phyloP scores from a whole-genome alignment of 2,888 invertebrate genomes.

The Spilarctia lutea region DNA sequence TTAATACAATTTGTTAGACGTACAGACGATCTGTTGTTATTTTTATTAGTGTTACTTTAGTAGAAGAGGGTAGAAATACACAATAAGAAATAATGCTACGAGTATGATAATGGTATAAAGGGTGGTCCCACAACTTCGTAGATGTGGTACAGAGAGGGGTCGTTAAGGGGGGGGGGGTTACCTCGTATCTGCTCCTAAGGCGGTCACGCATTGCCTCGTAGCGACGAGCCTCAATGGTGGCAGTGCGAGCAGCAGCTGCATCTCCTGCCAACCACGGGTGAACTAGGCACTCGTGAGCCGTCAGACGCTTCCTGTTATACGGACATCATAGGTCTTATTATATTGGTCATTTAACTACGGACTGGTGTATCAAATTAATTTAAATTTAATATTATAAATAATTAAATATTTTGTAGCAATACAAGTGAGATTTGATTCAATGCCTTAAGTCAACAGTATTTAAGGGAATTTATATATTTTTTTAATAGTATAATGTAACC shows the following conservation, averaged over 20 bases:
- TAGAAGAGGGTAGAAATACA: background rate
- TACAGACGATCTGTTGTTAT: too few relatives aligned
- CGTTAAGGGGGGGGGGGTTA: slow-evolving; percentile 26
- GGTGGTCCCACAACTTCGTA: background rate
- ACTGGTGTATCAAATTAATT: background rate
- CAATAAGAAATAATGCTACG: background rate
- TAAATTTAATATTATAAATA: too few relatives aligned
- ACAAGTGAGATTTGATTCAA: too few relatives aligned
- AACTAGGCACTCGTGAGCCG: slow-evolving; percentile 98
- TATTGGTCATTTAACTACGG: background rate
- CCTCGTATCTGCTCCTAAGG: slow-evolving; percentile 92
- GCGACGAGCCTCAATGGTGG: slow-evolving; percentile 93
- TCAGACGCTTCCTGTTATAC: slow-evolving; percentile 94
- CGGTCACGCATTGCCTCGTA: slow-evolving; percentile 96
- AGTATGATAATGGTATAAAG: background rate
- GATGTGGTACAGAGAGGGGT: too few relatives aligned
- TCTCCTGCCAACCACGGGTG: slow-evolving; percentile 98
- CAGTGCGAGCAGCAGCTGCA: slow-evolving; percentile 89
- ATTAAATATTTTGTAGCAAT: too few relatives aligned
- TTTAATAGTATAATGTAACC: too few relatives aligned
- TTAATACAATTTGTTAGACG: too few relatives aligned
- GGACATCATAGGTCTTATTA: background rate
- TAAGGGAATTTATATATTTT: too few relatives aligned
- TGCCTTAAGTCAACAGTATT: too few relatives aligned
- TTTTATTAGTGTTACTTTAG: too few relatives aligned